phyloP scores from a whole-genome alignment of 2,113 vertebrate genomes.

The Rattus rattus region DNA sequence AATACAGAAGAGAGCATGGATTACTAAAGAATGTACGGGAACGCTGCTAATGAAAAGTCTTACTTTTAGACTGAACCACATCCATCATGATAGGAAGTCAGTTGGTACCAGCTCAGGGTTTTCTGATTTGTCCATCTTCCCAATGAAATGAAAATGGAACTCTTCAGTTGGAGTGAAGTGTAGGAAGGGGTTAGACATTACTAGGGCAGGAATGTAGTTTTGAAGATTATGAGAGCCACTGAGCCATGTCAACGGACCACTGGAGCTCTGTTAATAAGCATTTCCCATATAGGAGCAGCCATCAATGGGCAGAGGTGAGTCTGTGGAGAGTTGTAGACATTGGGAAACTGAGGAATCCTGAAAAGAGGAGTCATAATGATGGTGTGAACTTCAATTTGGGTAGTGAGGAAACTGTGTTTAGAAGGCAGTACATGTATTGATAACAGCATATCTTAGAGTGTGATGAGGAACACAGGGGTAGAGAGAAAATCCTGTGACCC shows the following conservation, averaged over 20 bases:
- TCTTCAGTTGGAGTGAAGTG: background rate
- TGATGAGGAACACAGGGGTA: background rate
- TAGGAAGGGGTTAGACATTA: background rate
- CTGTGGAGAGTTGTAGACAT: background rate
- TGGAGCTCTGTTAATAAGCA: background rate
- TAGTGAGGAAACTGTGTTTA: background rate
- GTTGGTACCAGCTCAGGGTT: background rate
- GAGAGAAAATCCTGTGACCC: background rate
- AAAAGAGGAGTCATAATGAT: background rate
- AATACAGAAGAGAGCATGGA: background rate
- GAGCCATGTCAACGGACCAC: background rate
- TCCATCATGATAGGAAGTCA: background rate
- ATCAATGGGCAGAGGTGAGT: background rate
- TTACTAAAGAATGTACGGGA: background rate
- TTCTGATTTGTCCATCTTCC: slow-evolving; percentile 4
- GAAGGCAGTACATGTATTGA: background rate
- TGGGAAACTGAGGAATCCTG: background rate
- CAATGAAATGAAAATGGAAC: background rate
- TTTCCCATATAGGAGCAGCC: background rate
- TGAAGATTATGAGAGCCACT: background rate
- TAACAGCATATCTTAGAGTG: background rate
- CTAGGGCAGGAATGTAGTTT: background rate
- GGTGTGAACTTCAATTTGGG: background rate
- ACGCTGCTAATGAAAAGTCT: background rate
- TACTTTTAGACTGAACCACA: background rate